Conservation (phyloP, 2,113 vertebrate genomes). For the Falco punctatus region DNA sequence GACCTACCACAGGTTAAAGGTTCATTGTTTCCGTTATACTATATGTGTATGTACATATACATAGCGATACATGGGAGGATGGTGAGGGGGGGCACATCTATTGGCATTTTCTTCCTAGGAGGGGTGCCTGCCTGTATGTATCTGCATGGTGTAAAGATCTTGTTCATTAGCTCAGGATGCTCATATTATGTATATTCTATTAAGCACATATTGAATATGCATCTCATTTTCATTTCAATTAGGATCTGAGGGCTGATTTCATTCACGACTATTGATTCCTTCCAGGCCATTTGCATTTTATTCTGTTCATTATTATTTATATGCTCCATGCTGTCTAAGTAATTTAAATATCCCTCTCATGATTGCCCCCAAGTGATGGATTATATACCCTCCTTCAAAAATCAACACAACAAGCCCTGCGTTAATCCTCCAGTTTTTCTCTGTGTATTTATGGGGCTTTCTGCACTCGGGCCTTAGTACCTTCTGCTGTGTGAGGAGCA, state of each 20-base stretch:
- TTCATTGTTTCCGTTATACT: background rate
- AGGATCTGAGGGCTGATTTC: conserved; percentile 19
- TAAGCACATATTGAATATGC: conserved; percentile 41
- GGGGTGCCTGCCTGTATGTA: background rate
- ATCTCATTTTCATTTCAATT: conserved; percentile 57
- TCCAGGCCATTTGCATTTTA: conserved; percentile 54
- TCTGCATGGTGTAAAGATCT: background rate
- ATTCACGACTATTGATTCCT: conserved; percentile 49
- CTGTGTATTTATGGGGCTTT: conserved; percentile 1
- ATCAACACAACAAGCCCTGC: background rate
- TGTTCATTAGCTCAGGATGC: conserved; percentile 19
- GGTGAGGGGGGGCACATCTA: background rate
- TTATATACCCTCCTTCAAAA: conserved; percentile 28
- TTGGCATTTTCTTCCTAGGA: background rate
- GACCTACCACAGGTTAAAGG: background rate
- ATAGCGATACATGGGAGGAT: background rate
- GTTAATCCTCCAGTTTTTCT: background rate
- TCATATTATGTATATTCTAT: conserved; percentile 19
- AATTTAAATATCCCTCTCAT: conserved; percentile 34
- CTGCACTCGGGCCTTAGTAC: background rate
- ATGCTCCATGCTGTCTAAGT: conserved; percentile 24
- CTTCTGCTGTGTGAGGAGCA: background rate
- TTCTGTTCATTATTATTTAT: conserved; percentile 60
- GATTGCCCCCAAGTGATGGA: conserved; percentile 53
- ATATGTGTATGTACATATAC: background rate